These are phyloP conservation scores for Petroica traversi DNA, from an alignment of 2,113 vertebrate species.

Conservation along the genomic window DNA sequence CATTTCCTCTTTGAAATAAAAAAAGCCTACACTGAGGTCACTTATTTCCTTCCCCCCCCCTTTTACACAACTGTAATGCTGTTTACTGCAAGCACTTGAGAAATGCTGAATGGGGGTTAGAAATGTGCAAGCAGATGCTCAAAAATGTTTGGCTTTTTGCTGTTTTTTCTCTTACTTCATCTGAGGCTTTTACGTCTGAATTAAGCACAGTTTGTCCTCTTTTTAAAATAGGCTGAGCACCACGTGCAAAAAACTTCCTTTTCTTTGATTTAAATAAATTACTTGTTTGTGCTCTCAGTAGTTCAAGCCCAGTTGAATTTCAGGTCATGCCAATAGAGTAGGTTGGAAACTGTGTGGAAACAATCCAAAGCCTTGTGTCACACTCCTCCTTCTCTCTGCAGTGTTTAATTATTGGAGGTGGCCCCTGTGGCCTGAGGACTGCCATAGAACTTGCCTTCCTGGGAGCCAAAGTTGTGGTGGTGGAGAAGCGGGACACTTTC, in stretches of 20 bases:
- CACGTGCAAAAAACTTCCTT: not conserved
- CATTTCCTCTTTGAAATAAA: not conserved
- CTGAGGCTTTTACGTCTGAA: not conserved
- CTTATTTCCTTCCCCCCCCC: not conserved
- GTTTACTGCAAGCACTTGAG: not conserved
- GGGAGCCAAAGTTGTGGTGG: constrained; percentile 91
- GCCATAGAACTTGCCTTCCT: constrained; percentile 94
- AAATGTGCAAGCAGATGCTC: not conserved
- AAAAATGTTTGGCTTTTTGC: not conserved
- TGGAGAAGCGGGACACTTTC: constrained; percentile 96
- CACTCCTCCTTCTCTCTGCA: constrained; percentile 29
- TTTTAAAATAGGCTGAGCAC: not conserved
- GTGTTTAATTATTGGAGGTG: constrained; percentile 96
- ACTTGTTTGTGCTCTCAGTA: not conserved
- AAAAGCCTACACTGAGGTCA: not conserved
- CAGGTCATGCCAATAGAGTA: not conserved
- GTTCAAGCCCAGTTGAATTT: not conserved
- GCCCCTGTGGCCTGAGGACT: constrained; percentile 92
- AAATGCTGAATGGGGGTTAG: not conserved
- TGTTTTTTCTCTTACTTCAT: not conserved
- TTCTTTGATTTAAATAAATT: not conserved
- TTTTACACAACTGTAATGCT: not conserved
- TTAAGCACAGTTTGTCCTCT: not conserved
- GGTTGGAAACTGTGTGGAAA: not conserved
- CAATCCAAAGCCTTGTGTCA: not conserved